Evolutionary conservation across 1,140 invertebrate species (phyloP).

Genomic region (Chironomus striatipennis): DNA sequence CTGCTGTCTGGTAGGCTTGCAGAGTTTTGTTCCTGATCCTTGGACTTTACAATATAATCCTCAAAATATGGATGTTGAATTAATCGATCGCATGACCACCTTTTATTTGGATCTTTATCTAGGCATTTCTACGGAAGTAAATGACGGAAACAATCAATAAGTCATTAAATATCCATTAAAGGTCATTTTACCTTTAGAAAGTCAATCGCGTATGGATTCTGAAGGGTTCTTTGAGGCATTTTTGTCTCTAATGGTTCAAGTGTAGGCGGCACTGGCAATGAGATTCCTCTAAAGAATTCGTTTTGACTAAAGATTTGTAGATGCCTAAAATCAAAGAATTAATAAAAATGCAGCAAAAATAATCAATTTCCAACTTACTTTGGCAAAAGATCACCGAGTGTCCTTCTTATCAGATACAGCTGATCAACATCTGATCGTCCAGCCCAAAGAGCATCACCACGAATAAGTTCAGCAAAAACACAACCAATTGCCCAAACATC

Average conservation of each 20-base stretch:
- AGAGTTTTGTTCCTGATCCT: constrained; percentile 32
- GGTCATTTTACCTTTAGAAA: constrained; percentile 67
- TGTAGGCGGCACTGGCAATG: constrained; percentile 82
- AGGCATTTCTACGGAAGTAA: constrained; percentile 69
- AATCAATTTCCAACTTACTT: background rate
- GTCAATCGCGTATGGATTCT: constrained; percentile 61
- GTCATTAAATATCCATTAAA: constrained; percentile 18
- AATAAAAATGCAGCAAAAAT: background rate
- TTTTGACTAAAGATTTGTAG: constrained; percentile 93
- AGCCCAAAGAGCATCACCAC: constrained; percentile 94
- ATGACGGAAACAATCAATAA: background rate
- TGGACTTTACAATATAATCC: constrained; percentile 38
- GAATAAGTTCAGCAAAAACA: constrained; percentile 91
- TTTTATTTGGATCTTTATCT: constrained; percentile 84
- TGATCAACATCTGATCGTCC: constrained; percentile 98
- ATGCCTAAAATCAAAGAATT: constrained; percentile 49
- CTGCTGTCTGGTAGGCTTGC: background rate
- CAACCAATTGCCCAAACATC: constrained; percentile 48
- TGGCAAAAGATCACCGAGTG: constrained; percentile 81
- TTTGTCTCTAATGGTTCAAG: constrained; percentile 75
- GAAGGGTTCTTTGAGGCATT: constrained; percentile 60
- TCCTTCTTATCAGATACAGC: constrained; percentile 88
- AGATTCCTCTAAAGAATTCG: constrained; percentile 85
- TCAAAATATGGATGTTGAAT: constrained; percentile 60
- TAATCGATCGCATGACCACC: constrained; percentile 86